Base-by-base conservation (phyloP, 2,888 invertebrate genomes). In the Ectemnius continuus region DNA sequence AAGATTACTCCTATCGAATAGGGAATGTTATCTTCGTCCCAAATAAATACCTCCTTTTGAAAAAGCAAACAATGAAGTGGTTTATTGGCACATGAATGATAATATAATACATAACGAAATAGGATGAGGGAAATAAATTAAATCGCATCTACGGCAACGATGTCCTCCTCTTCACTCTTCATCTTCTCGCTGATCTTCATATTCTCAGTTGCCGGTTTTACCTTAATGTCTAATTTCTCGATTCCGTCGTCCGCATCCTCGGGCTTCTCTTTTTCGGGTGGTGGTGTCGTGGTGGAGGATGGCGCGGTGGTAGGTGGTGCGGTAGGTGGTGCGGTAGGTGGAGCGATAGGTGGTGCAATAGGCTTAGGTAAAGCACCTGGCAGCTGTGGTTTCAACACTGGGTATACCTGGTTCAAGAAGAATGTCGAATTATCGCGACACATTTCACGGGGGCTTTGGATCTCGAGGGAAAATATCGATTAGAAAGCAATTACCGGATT, bases 221-320 rank as follows among this genome's bases (percentile, higher is more conserved):
- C 52, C 75, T 86, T 86, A 45, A 81, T 73, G 59, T 88, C 88
- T 58, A 88, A 73, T 52, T 85, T 88, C 62, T 88, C 88, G 47
- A 87, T 80, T 0, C 82, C 80, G 66, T 83, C 85, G 59, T 85
- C 85, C 26, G 69, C 75, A 1, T 16, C 58, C 6, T 58, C 72
- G 36, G 52, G 16, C 4, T 57, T 57, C 20, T 67, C 70, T 8
- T 36, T 8, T 62, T 36, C 26, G 6, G 77, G 69, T 6, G 52
- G 20, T 20, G 45, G 28, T 6, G 75, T 75, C 36, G 36, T 36
- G 20, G 79, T 67, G 2, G 36, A 36, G 8, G 36, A 8, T 8
- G 36, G 36, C 6, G 36, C 8, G 36, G 36, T 8, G 36, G 8
- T 36, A 36, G 36, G 36, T 8, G 36, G 36, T 36, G 36, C 36